phyloP scores from a whole-genome alignment of 2,113 vertebrate genomes.

The Hoplias malabaricus region DNA sequence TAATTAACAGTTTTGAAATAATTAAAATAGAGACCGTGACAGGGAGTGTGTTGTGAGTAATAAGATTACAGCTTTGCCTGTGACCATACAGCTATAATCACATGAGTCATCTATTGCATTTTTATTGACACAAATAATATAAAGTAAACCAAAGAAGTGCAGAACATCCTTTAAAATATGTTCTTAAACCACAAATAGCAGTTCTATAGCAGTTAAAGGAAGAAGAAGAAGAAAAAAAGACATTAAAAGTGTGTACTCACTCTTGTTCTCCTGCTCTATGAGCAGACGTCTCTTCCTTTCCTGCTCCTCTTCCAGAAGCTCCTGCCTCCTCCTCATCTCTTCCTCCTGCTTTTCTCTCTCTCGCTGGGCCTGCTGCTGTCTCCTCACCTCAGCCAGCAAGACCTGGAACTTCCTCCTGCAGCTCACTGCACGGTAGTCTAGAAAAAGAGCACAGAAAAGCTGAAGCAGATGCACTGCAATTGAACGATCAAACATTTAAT shows the following conservation, averaged over 20 bases:
- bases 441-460: neutral
- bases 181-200: too few relatives aligned
- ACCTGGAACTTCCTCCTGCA: conserved; percentile 50
- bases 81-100: too few relatives aligned
- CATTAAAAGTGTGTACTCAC: conserved; percentile 43
- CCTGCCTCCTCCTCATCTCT: conserved; percentile 51
- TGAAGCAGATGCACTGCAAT: too few relatives aligned
- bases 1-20: neutral
- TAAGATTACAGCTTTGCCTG: too few relatives aligned
- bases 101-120: too few relatives aligned
- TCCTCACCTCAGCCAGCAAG: conserved; percentile 49
- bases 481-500: too few relatives aligned
- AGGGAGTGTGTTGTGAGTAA: too few relatives aligned
- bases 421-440: conserved; percentile 50
- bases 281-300: conserved; percentile 56
- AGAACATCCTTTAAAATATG: too few relatives aligned
- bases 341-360: conserved; percentile 57
- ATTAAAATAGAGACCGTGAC: neutral
- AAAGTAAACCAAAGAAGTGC: too few relatives aligned
- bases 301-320: conserved; percentile 24
- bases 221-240: neutral
- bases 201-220: too few relatives aligned
- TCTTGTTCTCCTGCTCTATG: conserved; percentile 59
- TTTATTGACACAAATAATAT: too few relatives aligned
- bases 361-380: conserved; percentile 57